Evolutionary conservation across 2,113 vertebrate species (phyloP).

Genomic region (Austrofundulus limnaeus): DNA sequence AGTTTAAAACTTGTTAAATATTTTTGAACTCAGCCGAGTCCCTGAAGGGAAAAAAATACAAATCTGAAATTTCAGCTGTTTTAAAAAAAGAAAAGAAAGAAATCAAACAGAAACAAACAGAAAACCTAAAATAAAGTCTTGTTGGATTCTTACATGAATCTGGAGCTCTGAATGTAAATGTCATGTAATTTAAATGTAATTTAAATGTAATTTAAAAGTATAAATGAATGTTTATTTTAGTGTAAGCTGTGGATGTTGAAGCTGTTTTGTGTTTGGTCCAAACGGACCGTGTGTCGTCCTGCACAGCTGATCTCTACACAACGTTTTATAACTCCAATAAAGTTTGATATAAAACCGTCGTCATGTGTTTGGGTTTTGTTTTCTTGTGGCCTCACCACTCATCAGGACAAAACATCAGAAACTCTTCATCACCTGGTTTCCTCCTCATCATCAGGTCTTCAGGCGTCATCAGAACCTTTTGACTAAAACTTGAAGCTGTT

Average conservation of each 20-base stretch:
- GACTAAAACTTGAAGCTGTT: no score
- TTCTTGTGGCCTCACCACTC: no score
- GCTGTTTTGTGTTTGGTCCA: constrained; percentile 45
- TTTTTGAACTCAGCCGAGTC: background rate
- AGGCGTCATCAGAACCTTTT: no score
- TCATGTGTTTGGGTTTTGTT: no score
- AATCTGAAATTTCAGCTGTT: background rate
- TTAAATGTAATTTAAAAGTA: constrained; percentile 44
- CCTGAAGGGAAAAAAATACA: background rate
- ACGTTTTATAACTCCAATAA: constrained; percentile 92
- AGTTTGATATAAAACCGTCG: constrained; percentile 67
- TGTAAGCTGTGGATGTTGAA: constrained; percentile 43
- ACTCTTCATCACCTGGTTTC: no score
- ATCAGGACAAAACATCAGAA: no score
- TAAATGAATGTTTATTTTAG: constrained; percentile 20
- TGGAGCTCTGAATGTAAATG: constrained; percentile 36
- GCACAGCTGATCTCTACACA: constrained; percentile 73
- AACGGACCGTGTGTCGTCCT: constrained; percentile 53
- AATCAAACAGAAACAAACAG: no score
- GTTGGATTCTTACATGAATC: background rate
- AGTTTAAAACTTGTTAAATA: no score
- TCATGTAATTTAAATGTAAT: constrained; percentile 46
- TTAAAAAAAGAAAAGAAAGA: background rate
- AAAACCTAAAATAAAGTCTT: no score
- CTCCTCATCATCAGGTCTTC: no score